Conservation (phyloP, 1,140 invertebrate genomes). For the Brachionus plicatilis region DNA sequence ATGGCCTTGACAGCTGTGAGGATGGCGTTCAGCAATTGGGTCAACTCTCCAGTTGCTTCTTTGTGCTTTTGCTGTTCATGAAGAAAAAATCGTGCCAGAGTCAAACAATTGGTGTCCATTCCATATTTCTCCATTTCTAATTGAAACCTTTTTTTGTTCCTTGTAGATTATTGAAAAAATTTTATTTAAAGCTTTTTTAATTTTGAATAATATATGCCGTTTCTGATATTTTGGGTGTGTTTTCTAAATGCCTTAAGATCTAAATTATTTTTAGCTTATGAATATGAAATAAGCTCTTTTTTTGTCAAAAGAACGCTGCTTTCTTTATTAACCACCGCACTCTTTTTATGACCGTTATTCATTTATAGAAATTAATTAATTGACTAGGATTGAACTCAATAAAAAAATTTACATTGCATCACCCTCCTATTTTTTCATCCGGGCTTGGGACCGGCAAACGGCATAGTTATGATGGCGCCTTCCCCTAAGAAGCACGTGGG, state of each 20-base stretch:
- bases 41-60: constrained; percentile 85
- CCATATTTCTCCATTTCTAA: constrained; percentile 40
- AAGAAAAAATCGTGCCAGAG: constrained; percentile 86
- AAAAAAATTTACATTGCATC: background rate
- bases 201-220: background rate
- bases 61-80: constrained; percentile 78
- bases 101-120: constrained; percentile 74
- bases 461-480: background rate
- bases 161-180: background rate
- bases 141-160: background rate
- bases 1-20: constrained; percentile 96
- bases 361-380: no score
- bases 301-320: background rate
- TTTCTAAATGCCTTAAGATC: background rate
- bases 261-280: background rate
- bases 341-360: no score
- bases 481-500: background rate
- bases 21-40: constrained; percentile 84
- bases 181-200: background rate
- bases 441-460: background rate
- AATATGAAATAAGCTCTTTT: background rate
- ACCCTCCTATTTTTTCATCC: background rate
- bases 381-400: no score
- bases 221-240: background rate
- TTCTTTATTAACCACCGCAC: no score